Base-by-base conservation (phyloP, 2,113 vertebrate species). In the Brachionichthys hirsutus region DNA sequence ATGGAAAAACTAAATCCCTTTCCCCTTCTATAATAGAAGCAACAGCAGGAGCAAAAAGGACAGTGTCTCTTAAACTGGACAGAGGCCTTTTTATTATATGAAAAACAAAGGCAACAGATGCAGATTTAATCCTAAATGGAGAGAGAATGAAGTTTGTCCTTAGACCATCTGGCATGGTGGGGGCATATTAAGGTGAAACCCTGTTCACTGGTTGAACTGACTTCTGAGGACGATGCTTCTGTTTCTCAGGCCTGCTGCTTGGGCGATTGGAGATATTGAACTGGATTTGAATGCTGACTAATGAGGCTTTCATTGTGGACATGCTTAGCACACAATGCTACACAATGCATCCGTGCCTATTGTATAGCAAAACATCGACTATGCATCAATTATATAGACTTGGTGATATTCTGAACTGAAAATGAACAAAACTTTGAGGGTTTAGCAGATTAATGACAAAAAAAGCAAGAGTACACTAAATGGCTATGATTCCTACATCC, bases 101-200 rank as follows among this genome's bases (percentile, higher is more conserved):
- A 72, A 80, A 81, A 85, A 82, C 84, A 86, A 85, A 87, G 46
- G 47, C 71, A 74, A 75, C 70, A 70, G 78, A 78, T 71, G 71
- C 81, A 61, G 75, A 82, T 83, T 85, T 78, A 86, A 82, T 81
- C 83, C 80, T 81, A 82, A 89, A 88, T 63, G 75, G 80, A 75
- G 76, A 83, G 76, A 77, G 66, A n/a, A n/a, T n/a, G n/a, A 61
- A 81, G 84, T 73, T 78, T 84, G 68, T 78, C 81, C 76, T 77
- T 60, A 73, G 52, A 78, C 85, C 89, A 90, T 90, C 88, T 91
- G 90, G 83, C 69, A 70, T 41, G 65, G 66, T 53, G 54, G 65
- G 64, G 65, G 64, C 61, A 75, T 54, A 71, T 72, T 77, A 74
- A 87, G 86, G 86, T 72, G 67, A 80, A 67, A 54, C 65, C 73